Evolutionary conservation across 2,888 invertebrate genomes (phyloP).

Genomic region (Chorisops tibialis): DNA sequence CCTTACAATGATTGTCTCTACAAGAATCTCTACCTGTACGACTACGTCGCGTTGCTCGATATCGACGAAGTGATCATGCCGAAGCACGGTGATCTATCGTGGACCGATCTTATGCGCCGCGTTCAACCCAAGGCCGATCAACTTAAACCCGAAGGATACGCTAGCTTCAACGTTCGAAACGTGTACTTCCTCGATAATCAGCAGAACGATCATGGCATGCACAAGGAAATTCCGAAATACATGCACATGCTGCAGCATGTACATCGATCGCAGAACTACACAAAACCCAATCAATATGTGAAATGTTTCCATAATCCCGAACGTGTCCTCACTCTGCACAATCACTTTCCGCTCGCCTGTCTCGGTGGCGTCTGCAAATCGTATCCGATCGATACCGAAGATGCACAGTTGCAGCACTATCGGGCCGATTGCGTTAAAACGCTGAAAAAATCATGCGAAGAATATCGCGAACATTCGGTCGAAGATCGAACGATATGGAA

Average conservation of each 20-base stretch:
- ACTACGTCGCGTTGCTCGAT: slow-evolving; percentile 86
- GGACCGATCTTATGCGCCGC: slow-evolving; percentile 75
- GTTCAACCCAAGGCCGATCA: slow-evolving; percentile 66
- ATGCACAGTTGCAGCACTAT: slow-evolving; percentile 91
- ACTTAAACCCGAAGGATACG: slow-evolving; percentile 58
- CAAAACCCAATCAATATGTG: slow-evolving; percentile 88
- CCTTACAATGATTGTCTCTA: slow-evolving; percentile 96
- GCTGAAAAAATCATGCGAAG: slow-evolving; percentile 77
- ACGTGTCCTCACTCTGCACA: slow-evolving; percentile 83
- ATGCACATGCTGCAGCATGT: slow-evolving; percentile 95
- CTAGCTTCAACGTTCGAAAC: slow-evolving; percentile 83
- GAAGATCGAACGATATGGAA: slow-evolving; percentile 86
- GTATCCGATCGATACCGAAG: slow-evolving; percentile 74
- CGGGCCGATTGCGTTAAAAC: slow-evolving; percentile 88
- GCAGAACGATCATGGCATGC: slow-evolving; percentile 73
- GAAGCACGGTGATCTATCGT: slow-evolving; percentile 64
- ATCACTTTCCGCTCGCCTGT: slow-evolving; percentile 88
- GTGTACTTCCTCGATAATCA: slow-evolving; percentile 90
- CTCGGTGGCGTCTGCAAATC: slow-evolving; percentile 80
- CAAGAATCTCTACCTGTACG: slow-evolving; percentile 85
- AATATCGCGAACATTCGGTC: slow-evolving; percentile 76
- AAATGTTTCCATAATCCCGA: slow-evolving; percentile 93
- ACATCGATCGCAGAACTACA: slow-evolving; percentile 84
- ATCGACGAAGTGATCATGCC: slow-evolving; percentile 96
- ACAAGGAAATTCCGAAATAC: slow-evolving; percentile 76